Conservation (phyloP, 92 coral and sea anemone species). For the Epizoanthus scotinus region DNA sequence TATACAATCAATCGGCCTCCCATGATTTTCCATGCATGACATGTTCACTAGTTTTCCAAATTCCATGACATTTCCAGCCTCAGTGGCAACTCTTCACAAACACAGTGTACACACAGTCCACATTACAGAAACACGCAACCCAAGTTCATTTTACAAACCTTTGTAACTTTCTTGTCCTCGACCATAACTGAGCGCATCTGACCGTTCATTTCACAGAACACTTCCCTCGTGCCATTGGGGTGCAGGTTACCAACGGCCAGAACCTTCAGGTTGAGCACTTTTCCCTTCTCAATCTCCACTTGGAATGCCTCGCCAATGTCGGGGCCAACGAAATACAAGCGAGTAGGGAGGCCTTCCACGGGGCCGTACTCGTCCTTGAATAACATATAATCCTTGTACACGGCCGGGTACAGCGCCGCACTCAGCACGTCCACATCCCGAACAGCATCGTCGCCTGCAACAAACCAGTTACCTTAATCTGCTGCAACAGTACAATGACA, state of each 20-base stretch:
- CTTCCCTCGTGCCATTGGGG: constrained; percentile 90
- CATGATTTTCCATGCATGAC: too few species aligned
- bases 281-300: constrained; percentile 89
- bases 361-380: constrained; percentile 96
- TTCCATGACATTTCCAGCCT: too few species aligned
- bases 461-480: neutral
- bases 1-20: too few species aligned
- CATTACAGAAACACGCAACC: neutral
- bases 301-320: constrained; percentile 98
- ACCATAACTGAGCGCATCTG: constrained; percentile 93
- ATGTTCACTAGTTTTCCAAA: too few species aligned
- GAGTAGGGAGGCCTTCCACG: constrained; percentile 85
- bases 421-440: constrained; percentile 93
- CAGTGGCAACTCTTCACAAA: too few species aligned
- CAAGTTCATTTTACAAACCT: constrained; percentile 55
- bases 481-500: neutral
- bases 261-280: constrained; percentile 81
- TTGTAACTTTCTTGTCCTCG: constrained; percentile 82
- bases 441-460: constrained; percentile 71
- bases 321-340: constrained; percentile 94
- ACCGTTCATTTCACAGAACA: constrained; percentile 99
- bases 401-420: constrained; percentile 93
- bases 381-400: constrained; percentile 87
- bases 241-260: constrained; percentile 90
- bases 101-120: neutral